Base-by-base conservation (phyloP, 64 coral and sea anemone genomes). In the Hydrozoanthus tunicans region DNA sequence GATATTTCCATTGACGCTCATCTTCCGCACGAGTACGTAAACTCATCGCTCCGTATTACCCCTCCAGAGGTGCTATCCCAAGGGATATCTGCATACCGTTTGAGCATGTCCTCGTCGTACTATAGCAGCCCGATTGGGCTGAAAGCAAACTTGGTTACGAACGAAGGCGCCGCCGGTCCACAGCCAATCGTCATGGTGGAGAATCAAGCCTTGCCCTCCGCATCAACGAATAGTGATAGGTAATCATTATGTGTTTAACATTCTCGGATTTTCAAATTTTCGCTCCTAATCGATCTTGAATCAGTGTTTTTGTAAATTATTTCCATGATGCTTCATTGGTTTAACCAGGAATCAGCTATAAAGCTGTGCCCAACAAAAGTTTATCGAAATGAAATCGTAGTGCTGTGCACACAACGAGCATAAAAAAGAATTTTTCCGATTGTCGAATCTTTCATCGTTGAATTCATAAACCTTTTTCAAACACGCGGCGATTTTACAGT, bases 1-100 rank as follows among this genome's bases (percentile, higher is more conserved):
- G 95, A 96, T 9, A 96, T 96, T 51, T 92, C 95, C 12, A 76
- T 71, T 61, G 92, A 96, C 14, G 95, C 91, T 0, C 71, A 91
- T 20, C 81, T 96, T 8, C 66, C 95, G 10, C 60, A 70, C 51
- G 66, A 77, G 51, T 91, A 96, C 59, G 85, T 93, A 10, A 96
- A 96, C 60, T 90, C 85, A 15, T 94, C 89, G 51, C 83, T 96
- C 52, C 91, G 95, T 59, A 85, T 90, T 56, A 96, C 95, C 54
- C 92, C 92, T 57, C 92, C 95, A 8, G 90, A 91, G 51, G 82
- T 96, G 7, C 75, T 96, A 26, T 94, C 84, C 25, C 84, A 88
- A 59, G 84, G 84, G 51, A 88, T 88, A 74, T 73, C 70, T 6
- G 56, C 68, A 53, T 88, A 61, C 69, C 70, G 66, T 9, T 57